Evolutionary conservation across 2,888 invertebrate species (phyloP).

Genomic region (Leptinotarsa rubiginosa): DNA sequence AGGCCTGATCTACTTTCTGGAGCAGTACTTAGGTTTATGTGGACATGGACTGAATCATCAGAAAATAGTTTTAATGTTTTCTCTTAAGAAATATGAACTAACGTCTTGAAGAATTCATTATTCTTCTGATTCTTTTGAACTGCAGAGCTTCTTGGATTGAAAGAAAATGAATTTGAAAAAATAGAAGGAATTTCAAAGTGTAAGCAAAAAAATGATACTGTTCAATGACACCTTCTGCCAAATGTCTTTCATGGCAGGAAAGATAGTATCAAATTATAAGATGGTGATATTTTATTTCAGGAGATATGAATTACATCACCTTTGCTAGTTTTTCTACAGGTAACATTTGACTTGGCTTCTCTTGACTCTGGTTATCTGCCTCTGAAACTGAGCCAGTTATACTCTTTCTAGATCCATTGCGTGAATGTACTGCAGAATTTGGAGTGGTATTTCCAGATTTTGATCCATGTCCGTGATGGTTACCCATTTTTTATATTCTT

Average conservation of each 20-base stretch:
- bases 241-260: too few relatives aligned
- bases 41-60: too few relatives aligned
- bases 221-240: too few relatives aligned
- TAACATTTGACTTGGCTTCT: constrained; percentile 72
- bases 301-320: constrained; percentile 65
- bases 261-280: too few relatives aligned
- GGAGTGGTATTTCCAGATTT: constrained; percentile 56
- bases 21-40: too few relatives aligned
- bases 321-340: constrained; percentile 83
- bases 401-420: constrained; percentile 67
- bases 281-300: constrained; percentile 24
- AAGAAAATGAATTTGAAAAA: too few relatives aligned
- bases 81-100: constrained; percentile 16
- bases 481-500: constrained; percentile 59
- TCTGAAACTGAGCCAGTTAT: constrained; percentile 75
- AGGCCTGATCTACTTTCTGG: too few relatives aligned
- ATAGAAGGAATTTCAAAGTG: too few relatives aligned
- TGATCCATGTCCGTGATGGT: constrained; percentile 61
- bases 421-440: constrained; percentile 57
- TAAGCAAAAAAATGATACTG: too few relatives aligned
- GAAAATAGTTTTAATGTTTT: neutral
- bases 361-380: constrained; percentile 74
- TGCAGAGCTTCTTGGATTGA: too few relatives aligned
- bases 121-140: too few relatives aligned
- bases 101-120: too few relatives aligned